Base-by-base conservation (phyloP, 2,113 vertebrate species). In the Oryzias melastigma region DNA sequence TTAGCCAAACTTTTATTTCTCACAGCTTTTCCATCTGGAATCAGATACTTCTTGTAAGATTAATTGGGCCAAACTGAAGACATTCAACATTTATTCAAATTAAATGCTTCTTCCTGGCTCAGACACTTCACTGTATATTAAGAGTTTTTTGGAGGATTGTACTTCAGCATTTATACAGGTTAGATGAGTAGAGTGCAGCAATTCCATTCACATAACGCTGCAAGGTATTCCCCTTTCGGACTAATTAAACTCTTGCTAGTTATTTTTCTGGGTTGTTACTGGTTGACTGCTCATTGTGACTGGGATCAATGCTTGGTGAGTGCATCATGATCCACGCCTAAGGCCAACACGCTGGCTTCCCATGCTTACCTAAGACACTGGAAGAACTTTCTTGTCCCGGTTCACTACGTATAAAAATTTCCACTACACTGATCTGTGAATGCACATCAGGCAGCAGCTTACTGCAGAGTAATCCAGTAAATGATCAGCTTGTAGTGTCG, bases 381-480 rank as follows among this genome's bases (percentile, higher is more conserved):
- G 78, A 56, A 85, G 68, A 68, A 75, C 52, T 54, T 76, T 80
- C 65, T 70, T 10, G 51, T 82, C 74, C 72, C 65, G 49, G 61
- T 58, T 60, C n/a, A 48, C 62, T 54, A 42, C 17, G 58, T 79
- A 49, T 75, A 82, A 85, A 80, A 64, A 85, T 87, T 85, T 88
- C 75, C 66, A 68, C 64, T 42, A 63, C 75, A 75, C 67, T 76
- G 70, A 86, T 85, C 80, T 68, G 74, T 83, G 75, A 85, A 75
- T 40, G 76, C 83, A 78, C 74, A 80, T 80, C 65, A 74, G 72
- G 79, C 63, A n/a, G 78, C 72, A 56, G 72, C 78, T 81, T 73
- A 77, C 78, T 72, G 75, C 68, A 65, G 78, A 60, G 72, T 88
- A 81, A 88, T 87, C 81, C 77, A 56, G 74, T 66, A 82, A 85